Evolutionary conservation across 2,113 vertebrate genomes (phyloP).

Genomic region (Gyps fulvus): DNA sequence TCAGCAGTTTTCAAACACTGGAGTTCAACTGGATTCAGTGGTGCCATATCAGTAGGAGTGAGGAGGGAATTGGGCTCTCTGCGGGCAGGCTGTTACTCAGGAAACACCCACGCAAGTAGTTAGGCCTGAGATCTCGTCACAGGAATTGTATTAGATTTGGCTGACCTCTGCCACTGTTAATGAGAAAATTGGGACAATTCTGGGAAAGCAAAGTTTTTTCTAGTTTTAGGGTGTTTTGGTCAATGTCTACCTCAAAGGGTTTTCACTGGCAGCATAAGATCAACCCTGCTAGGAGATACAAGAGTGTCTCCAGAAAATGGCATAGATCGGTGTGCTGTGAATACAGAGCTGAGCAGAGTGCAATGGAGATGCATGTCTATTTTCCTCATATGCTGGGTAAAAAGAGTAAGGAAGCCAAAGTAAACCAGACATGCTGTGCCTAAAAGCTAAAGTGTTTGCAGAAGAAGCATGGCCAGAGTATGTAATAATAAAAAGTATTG

Average conservation of each 20-base stretch:
- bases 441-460: conserved; percentile 10
- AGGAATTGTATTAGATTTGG: background rate
- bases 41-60: background rate
- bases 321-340: background rate
- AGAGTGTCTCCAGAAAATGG: background rate
- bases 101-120: background rate
- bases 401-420: conserved; percentile 30
- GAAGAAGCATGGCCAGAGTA: background rate
- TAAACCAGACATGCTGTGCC: conserved; percentile 12
- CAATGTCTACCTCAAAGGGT: background rate
- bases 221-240: background rate
- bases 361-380: background rate
- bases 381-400: background rate
- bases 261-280: background rate
- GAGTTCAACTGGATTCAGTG: background rate
- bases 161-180: background rate
- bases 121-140: background rate
- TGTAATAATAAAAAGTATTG: background rate
- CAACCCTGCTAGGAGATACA: background rate
- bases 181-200: background rate
- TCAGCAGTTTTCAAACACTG: background rate
- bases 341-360: background rate
- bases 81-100: background rate
- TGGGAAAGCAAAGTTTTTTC: background rate
- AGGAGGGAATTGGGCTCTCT: background rate